A percentile compares a stretch with the other conserved stretches of the same genome.
Evolutionary conservation across 2,888 invertebrate genomes (phyloP).

Genomic region (Sesia bembeciformis): DNA sequence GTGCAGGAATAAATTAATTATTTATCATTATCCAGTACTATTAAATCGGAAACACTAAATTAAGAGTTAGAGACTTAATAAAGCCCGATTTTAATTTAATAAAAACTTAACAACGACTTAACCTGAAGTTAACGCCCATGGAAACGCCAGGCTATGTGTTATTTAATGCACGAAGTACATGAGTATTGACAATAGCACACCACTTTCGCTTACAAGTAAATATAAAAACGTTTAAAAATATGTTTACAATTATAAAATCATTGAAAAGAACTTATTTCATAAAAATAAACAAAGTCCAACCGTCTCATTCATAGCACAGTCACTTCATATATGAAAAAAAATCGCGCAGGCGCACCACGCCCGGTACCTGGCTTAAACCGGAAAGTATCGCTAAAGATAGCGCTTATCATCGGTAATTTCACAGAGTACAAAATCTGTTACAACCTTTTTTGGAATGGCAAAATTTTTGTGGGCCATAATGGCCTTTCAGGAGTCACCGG

Average conservation of each 20-base stretch:
- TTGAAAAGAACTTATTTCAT: slow-evolving; percentile 29
- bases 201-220: neutral
- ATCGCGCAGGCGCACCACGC: slow-evolving; percentile 65
- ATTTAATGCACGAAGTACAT: slow-evolving; percentile 21
- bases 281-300: slow-evolving; percentile 39
- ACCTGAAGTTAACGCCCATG: slow-evolving; percentile 71
- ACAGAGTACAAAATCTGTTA: too few relatives aligned
- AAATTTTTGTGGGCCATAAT: too few relatives aligned
- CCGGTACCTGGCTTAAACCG: slow-evolving; percentile 41
- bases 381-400: slow-evolving; percentile 13
- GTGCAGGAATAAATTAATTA: too few relatives aligned
- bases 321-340: slow-evolving; percentile 8
- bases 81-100: slow-evolving; percentile 54
- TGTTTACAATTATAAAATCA: slow-evolving; percentile 17
- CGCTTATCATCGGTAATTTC: neutral
- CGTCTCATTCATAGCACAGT: slow-evolving; percentile 36
- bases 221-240: neutral
- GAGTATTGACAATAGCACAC: slow-evolving; percentile 19
- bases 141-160: slow-evolving; percentile 36
- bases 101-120: slow-evolving; percentile 48
- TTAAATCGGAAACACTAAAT: too few relatives aligned
- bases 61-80: slow-evolving; percentile 23
- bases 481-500: too few relatives aligned
- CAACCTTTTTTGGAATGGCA: too few relatives aligned
- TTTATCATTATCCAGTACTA: too few relatives aligned